Conservation (phyloP, 1,140 invertebrate species). For the Xylocopa sonorina region DNA sequence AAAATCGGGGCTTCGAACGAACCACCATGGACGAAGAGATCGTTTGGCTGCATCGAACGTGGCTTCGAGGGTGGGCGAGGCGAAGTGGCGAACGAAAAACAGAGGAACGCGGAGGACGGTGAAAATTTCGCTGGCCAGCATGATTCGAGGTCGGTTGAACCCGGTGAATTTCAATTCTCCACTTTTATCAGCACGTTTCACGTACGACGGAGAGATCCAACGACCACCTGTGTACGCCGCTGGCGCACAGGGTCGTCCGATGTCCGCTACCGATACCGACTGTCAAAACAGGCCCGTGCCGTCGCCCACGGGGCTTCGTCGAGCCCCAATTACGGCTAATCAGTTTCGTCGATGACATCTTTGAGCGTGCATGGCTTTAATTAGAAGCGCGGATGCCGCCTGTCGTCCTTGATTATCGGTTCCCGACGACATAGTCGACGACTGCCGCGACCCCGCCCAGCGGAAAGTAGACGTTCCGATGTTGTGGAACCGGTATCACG, state of each 20-base stretch:
- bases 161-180: slow-evolving; percentile 39
- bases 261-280: slow-evolving; percentile 60
- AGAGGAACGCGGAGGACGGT: not conserved
- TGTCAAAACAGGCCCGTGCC: slow-evolving; percentile 47
- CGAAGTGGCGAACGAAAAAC: no score
- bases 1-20: no score
- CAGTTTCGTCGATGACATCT: slow-evolving; percentile 65
- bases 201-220: slow-evolving; percentile 43
- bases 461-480: not conserved
- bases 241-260: slow-evolving; percentile 48
- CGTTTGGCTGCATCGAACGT: no score
- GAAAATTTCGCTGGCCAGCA: slow-evolving; percentile 10
- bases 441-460: not conserved
- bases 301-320: slow-evolving; percentile 7
- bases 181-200: slow-evolving; percentile 48
- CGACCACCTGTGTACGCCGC: slow-evolving; percentile 39
- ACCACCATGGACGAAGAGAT: no score
- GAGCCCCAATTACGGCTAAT: slow-evolving; percentile 64
- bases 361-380: slow-evolving; percentile 64
- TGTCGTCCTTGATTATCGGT: slow-evolving; percentile 37
- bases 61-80: no score
- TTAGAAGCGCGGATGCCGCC: slow-evolving; percentile 56
- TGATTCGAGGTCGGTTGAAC: not conserved
- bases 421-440: not conserved
- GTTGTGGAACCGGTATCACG: not conserved